Evolutionary conservation across 2,888 invertebrate species (phyloP).

Genomic region (Rhodophaea formosa): DNA sequence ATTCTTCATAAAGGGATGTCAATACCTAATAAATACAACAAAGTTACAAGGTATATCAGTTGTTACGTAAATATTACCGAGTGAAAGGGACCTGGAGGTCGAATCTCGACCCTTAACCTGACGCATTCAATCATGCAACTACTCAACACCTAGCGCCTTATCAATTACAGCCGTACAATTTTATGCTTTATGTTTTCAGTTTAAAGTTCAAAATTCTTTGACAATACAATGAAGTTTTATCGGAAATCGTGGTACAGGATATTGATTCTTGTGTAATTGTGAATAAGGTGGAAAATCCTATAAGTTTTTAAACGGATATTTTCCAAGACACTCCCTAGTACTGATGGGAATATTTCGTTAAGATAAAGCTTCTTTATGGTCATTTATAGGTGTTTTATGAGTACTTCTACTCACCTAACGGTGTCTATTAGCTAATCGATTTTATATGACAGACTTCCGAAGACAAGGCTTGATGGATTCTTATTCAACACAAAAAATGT

Average conservation of each 20-base stretch:
- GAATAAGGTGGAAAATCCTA: not conserved
- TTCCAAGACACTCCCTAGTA: slow-evolving; percentile 1
- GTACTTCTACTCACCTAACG: not conserved
- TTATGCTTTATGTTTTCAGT: not conserved
- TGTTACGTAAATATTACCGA: slow-evolving; percentile 38
- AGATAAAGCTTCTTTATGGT: slow-evolving; percentile 5
- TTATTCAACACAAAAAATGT: too few relatives aligned
- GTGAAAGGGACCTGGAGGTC: slow-evolving; percentile 50
- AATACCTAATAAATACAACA: not conserved
- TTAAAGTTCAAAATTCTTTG: not conserved
- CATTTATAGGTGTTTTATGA: slow-evolving; percentile 7
- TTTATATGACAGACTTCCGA: not conserved
- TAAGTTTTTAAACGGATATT: not conserved
- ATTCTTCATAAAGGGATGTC: not conserved
- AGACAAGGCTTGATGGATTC: too few relatives aligned
- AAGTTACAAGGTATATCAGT: not conserved
- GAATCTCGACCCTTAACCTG: slow-evolving; percentile 51
- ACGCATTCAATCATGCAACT: slow-evolving; percentile 35
- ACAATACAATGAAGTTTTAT: not conserved
- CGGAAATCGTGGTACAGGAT: not conserved
- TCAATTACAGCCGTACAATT: not conserved
- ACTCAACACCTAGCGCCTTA: slow-evolving; percentile 35
- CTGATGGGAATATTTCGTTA: slow-evolving; percentile 6
- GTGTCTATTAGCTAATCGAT: slow-evolving; percentile 6
- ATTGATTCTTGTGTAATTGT: not conserved